These are phyloP conservation scores for Hippolais icterina DNA, from an alignment of 2,113 vertebrate genomes.

Conservation along the genomic window DNA sequence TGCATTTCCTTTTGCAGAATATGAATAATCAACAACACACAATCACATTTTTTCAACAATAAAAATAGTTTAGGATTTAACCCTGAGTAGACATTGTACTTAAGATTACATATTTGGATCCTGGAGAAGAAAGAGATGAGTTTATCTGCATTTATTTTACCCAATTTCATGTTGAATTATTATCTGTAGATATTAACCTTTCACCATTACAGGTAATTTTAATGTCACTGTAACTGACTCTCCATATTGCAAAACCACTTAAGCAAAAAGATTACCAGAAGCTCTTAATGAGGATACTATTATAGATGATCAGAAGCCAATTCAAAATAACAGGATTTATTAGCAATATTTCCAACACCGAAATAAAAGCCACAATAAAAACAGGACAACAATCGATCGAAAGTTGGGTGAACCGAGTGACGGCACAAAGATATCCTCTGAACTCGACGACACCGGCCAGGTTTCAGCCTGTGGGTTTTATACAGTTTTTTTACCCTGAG, in stretches of 20 bases:
- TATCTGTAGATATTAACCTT: neutral
- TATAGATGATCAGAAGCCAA: too few relatives aligned
- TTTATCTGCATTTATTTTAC: neutral
- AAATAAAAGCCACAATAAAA: too few relatives aligned
- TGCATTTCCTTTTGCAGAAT: neutral
- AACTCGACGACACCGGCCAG: too few relatives aligned
- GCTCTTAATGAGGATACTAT: neutral
- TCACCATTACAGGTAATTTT: neutral
- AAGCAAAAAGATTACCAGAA: conserved; percentile 20
- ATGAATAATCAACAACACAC: neutral
- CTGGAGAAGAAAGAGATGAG: neutral
- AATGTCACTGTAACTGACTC: conserved; percentile 22
- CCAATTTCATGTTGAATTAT: neutral
- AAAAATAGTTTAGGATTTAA: neutral
- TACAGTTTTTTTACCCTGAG: too few relatives aligned
- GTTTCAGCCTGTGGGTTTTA: too few relatives aligned
- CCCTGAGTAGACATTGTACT: fast-evolving
- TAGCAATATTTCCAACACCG: too few relatives aligned
- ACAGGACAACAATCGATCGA: too few relatives aligned
- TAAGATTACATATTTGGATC: neutral
- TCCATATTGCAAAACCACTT: conserved; percentile 52
- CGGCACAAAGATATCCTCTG: too few relatives aligned
- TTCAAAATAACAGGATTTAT: too few relatives aligned
- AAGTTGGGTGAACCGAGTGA: too few relatives aligned
- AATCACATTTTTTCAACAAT: neutral